Conservation (phyloP, 2,888 invertebrate genomes). For the Mactromeris polynyma region DNA sequence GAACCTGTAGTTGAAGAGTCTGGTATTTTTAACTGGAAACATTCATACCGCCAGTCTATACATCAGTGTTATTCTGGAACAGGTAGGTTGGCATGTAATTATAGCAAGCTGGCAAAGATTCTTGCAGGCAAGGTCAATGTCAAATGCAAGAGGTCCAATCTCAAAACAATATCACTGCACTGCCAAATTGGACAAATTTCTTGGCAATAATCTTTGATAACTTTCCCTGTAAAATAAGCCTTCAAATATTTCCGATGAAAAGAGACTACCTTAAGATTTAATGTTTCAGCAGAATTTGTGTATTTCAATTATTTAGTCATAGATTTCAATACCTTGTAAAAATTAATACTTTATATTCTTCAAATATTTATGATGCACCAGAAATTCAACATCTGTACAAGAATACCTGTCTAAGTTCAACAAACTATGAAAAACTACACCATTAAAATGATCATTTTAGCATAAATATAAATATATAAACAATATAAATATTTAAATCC, state of each 20-base stretch:
- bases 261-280: background rate
- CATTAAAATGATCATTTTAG: slow-evolving; percentile 1
- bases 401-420: background rate
- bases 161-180: background rate
- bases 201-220: background rate
- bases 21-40: background rate
- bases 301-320: background rate
- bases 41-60: no score
- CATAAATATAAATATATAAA: background rate
- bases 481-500: background rate
- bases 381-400: background rate
- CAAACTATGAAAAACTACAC: background rate
- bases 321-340: background rate
- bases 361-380: background rate
- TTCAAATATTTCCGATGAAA: background rate
- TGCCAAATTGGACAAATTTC: slow-evolving; percentile 6
- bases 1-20: background rate
- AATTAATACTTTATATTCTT: background rate
- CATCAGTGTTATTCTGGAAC: background rate
- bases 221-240: background rate
- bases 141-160: slow-evolving; percentile 2
- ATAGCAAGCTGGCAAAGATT: slow-evolving; percentile 3
- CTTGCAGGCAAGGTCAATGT: slow-evolving; percentile 13
- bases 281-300: background rate
- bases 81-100: slow-evolving; percentile 6